Percentiles rank a stretch among this genome's conserved stretches.
Evolutionary conservation across 2,888 invertebrate species (phyloP).

Genomic region (Vandiemenella viatica): DNA sequence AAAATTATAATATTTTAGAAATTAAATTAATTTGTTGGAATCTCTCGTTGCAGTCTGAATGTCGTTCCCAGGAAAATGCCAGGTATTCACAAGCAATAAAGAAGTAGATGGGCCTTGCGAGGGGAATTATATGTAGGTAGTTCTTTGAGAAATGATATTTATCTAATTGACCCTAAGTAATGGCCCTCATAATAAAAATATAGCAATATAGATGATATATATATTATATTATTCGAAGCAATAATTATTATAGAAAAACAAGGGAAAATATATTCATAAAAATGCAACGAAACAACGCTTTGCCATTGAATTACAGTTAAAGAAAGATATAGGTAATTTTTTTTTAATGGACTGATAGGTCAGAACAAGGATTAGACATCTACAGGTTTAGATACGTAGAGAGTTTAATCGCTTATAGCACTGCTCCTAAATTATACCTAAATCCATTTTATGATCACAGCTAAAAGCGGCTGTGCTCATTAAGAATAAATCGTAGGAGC

Average conservation of each 20-base stretch:
- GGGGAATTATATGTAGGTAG: constrained; percentile 2
- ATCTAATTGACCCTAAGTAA: constrained; percentile 5
- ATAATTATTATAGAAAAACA: constrained; percentile 6
- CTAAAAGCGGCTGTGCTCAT: too few relatives aligned
- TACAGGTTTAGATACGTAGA: too few relatives aligned
- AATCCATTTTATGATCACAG: too few relatives aligned
- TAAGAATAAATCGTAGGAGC: too few relatives aligned
- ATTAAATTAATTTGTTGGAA: too few relatives aligned
- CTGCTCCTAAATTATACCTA: too few relatives aligned
- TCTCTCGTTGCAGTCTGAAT: too few relatives aligned
- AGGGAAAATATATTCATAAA: constrained; percentile 4
- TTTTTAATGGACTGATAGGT: too few relatives aligned
- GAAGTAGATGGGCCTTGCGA: constrained; percentile 14
- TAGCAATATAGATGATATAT: constrained; percentile 13
- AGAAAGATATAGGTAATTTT: constrained; percentile 3
- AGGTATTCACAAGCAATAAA: constrained; percentile 20
- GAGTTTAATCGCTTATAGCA: too few relatives aligned
- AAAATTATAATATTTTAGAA: too few relatives aligned
- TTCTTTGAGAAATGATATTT: constrained; percentile 2
- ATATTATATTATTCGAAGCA: constrained; percentile 8
- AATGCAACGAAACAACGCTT: background rate
- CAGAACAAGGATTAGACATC: too few relatives aligned
- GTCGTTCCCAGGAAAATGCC: constrained; percentile 17
- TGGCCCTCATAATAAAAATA: constrained; percentile 6
- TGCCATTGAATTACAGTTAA: too few relatives aligned